Evolutionary conservation across 2,797 vertebrate genomes (phyloP).

Genomic region (Picus viridis): DNA sequence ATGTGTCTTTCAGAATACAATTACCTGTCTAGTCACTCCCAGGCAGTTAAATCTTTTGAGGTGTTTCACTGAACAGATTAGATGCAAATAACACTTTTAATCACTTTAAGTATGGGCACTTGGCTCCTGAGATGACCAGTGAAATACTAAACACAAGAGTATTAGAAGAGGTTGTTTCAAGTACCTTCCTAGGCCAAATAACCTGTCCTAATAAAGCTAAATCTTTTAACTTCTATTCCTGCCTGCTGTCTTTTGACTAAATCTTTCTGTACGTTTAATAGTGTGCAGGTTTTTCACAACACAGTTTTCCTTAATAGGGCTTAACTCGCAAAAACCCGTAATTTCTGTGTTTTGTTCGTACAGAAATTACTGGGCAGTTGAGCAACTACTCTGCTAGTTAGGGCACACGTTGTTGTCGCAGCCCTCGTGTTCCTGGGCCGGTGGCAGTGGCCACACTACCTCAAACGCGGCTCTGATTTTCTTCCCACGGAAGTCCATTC

Average conservation of each 20-base stretch:
- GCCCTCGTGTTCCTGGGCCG: rapidly evolving
- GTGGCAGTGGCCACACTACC: rapidly evolving
- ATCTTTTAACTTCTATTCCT: not conserved
- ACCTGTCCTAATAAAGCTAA: not conserved
- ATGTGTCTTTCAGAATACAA: not conserved
- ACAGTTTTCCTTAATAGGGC: not conserved
- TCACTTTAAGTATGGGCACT: not conserved
- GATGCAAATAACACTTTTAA: not conserved
- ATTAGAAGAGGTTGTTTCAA: not conserved
- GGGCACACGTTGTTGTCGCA: rapidly evolving
- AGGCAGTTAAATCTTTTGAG: not conserved
- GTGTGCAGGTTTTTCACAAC: not conserved
- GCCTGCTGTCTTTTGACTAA: not conserved
- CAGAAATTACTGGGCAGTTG: rapidly evolving
- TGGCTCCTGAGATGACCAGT: not conserved
- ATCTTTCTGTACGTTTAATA: not conserved
- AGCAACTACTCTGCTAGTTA: too few relatives aligned
- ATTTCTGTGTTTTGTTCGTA: not conserved
- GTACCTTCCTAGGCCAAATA: not conserved
- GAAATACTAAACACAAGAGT: not conserved
- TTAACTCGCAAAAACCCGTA: not conserved
- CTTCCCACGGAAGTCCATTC: rapidly evolving
- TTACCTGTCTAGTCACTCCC: not conserved
- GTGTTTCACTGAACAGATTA: not conserved
- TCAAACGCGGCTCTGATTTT: rapidly evolving